Percentiles rank a stretch among this genome's conserved stretches.
Evolutionary conservation across 2,888 invertebrate species (phyloP).

Genomic region (Endomychus coccineus): DNA sequence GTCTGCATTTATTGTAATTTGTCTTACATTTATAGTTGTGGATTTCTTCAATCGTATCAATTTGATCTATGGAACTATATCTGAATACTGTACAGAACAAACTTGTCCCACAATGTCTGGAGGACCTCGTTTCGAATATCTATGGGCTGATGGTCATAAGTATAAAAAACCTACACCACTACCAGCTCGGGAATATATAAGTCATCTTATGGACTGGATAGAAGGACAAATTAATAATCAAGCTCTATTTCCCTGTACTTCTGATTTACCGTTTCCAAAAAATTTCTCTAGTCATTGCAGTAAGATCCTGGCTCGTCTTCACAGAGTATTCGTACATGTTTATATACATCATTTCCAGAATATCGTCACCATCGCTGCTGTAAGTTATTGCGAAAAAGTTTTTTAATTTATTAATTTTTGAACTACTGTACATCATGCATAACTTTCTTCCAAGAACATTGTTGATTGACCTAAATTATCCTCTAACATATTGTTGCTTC

Average conservation of each 20-base stretch:
- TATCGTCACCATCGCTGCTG: conserved; percentile 77
- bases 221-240: conserved; percentile 87
- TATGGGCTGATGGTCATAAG: conserved; percentile 81
- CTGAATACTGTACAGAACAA: conserved; percentile 73
- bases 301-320: conserved; percentile 80
- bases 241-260: conserved; percentile 73
- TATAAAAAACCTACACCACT: conserved; percentile 73
- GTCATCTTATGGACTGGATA: conserved; percentile 84
- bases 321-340: conserved; percentile 87
- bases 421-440: too few relatives aligned
- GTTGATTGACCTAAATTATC: too few relatives aligned
- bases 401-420: too few relatives aligned
- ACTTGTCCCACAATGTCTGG: conserved; percentile 88
- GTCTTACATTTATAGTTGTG: conserved; percentile 60
- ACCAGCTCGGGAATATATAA: conserved; percentile 77
- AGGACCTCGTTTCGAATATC: conserved; percentile 80
- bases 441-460: too few relatives aligned
- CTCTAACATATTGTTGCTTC: too few relatives aligned
- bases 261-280: conserved; percentile 82
- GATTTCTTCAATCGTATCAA: conserved; percentile 93
- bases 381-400: conserved; percentile 52
- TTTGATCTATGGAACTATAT: conserved; percentile 83
- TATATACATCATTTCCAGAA: conserved; percentile 93
- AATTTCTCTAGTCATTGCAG: conserved; percentile 70
- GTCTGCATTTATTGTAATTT: background rate